These are phyloP conservation scores for Drosophila watanabei DNA, from an alignment of 1,140 invertebrate genomes.

Conservation along the genomic window DNA sequence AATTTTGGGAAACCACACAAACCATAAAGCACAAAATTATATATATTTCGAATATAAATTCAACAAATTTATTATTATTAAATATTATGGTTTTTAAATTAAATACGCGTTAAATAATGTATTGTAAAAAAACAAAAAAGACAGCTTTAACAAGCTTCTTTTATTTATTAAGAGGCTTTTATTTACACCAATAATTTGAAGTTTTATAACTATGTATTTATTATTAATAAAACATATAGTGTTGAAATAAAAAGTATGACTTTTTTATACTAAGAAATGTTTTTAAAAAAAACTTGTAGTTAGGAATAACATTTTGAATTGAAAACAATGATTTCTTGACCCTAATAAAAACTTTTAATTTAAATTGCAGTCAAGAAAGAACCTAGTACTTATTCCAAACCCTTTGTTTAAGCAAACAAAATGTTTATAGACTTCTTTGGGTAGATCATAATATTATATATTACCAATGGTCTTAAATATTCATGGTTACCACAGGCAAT, in stretches of 20 bases:
- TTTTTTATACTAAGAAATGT: not conserved
- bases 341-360: not conserved
- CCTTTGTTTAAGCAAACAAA: not conserved
- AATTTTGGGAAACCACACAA: not conserved
- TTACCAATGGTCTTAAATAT: not conserved
- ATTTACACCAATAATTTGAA: too few relatives aligned
- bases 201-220: too few relatives aligned
- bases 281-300: too few relatives aligned
- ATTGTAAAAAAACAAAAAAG: not conserved
- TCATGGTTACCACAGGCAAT: not conserved
- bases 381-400: accelerated
- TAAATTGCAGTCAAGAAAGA: not conserved
- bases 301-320: not conserved
- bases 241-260: not conserved
- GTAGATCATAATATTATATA: constrained; percentile 5
- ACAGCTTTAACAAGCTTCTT: too few relatives aligned
- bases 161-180: too few relatives aligned
- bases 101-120: not conserved
- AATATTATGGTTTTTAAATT: not conserved
- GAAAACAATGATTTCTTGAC: not conserved
- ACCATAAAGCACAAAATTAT: constrained; percentile 1
- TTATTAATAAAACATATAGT: not conserved
- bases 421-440: not conserved
- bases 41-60: not conserved
- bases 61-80: constrained; percentile 5